Evolutionary conservation across 2,888 invertebrate species (phyloP).

Genomic region (Trachelus stipa): DNA sequence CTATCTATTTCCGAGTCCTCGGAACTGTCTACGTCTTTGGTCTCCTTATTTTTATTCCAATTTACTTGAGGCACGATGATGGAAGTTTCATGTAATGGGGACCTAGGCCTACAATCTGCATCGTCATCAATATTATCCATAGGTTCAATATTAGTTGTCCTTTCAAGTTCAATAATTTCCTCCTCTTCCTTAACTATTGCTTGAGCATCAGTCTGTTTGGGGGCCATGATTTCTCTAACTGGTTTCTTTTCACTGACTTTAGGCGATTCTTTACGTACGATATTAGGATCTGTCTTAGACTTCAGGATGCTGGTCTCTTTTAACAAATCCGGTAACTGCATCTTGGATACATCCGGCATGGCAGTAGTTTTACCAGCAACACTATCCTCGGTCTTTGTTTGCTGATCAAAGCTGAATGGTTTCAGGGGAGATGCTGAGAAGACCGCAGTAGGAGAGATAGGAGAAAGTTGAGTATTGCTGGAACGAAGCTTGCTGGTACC

Average conservation of each 20-base stretch:
- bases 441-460: slow-evolving; percentile 52
- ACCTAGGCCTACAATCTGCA: slow-evolving; percentile 66
- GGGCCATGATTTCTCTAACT: slow-evolving; percentile 4
- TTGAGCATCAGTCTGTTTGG: slow-evolving; percentile 9
- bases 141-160: slow-evolving; percentile 18
- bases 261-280: slow-evolving; percentile 33
- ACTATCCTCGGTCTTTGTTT: slow-evolving; percentile 19
- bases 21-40: slow-evolving; percentile 52
- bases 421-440: slow-evolving; percentile 31
- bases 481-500: slow-evolving; percentile 61
- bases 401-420: slow-evolving; percentile 31
- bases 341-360: slow-evolving; percentile 38
- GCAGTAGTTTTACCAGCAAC: slow-evolving; percentile 17
- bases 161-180: slow-evolving; percentile 25
- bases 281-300: slow-evolving; percentile 57
- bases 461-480: slow-evolving; percentile 48
- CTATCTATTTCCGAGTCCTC: slow-evolving; percentile 70
- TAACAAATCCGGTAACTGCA: slow-evolving; percentile 58
- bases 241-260: slow-evolving; percentile 13
- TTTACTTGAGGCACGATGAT: slow-evolving; percentile 75
- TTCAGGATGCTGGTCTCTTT: slow-evolving; percentile 60
- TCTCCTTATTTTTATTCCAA: slow-evolving; percentile 69
- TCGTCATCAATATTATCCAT: slow-evolving; percentile 26
- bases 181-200: slow-evolving; percentile 15
- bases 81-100: slow-evolving; percentile 75